Conservation (phyloP, 2,113 vertebrate species). For the Triplophysa tibetana region DNA sequence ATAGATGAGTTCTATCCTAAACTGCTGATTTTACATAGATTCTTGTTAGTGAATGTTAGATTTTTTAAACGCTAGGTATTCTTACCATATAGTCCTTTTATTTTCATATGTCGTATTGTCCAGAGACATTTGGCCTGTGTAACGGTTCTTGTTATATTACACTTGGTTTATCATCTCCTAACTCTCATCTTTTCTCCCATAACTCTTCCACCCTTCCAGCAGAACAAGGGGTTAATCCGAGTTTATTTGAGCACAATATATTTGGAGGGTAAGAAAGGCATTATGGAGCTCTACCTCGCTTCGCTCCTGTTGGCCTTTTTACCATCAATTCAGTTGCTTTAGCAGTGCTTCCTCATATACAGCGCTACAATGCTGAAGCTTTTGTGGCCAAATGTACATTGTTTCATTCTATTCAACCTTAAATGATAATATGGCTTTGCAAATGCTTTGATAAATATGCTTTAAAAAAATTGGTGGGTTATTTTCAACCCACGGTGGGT, state of each 20-base stretch:
- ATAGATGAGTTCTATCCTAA: no score
- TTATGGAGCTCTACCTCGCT: slow-evolving; percentile 63
- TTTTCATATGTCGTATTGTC: slow-evolving; percentile 12
- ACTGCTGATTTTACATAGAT: neutral
- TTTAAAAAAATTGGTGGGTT: neutral
- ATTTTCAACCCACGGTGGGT: no score
- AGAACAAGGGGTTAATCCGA: slow-evolving; percentile 75
- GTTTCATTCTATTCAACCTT: slow-evolving; percentile 15
- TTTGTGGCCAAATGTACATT: neutral
- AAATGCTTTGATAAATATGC: neutral
- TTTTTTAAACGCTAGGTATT: neutral
- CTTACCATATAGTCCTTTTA: neutral
- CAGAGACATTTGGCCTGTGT: slow-evolving; percentile 67
- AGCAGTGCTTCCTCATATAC: slow-evolving; percentile 53
- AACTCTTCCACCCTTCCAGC: slow-evolving; percentile 69
- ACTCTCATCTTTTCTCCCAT: slow-evolving; percentile 64
- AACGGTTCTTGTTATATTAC: slow-evolving; percentile 58
- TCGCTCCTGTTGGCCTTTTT: slow-evolving; percentile 63
- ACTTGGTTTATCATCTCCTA: slow-evolving; percentile 64
- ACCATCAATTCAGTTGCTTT: slow-evolving; percentile 67
- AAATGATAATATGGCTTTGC: neutral
- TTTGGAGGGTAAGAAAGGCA: slow-evolving; percentile 75
- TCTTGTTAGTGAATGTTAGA: neutral
- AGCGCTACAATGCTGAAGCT: slow-evolving; percentile 35
- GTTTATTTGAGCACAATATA: slow-evolving; percentile 70